These are phyloP conservation scores for Callimico goeldii DNA, from an alignment of 2,797 vertebrate genomes.

Conservation along the genomic window DNA sequence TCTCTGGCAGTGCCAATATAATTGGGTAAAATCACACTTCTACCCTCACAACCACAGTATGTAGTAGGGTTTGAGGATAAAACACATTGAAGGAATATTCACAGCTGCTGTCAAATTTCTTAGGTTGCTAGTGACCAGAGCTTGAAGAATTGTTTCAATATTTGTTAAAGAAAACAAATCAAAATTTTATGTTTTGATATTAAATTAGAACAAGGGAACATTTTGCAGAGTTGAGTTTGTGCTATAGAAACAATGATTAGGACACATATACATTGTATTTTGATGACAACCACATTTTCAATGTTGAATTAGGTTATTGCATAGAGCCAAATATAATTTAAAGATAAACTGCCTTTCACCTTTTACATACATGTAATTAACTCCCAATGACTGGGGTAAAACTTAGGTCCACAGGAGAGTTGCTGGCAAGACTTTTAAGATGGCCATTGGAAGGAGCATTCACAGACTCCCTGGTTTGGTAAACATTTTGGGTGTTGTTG, in stretches of 20 bases:
- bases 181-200: not conserved
- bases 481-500: not conserved
- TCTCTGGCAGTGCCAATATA: not conserved
- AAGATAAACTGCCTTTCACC: not conserved
- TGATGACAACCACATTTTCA: conserved; percentile 19
- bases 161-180: not conserved
- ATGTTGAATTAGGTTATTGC: not conserved
- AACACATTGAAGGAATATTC: not conserved
- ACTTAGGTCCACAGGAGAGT: not conserved
- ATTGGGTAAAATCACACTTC: not conserved
- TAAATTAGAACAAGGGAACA: not conserved
- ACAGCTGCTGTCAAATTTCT: not conserved
- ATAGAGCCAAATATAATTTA: conserved; percentile 17
- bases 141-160: not conserved
- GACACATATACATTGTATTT: not conserved
- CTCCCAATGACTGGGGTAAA: not conserved
- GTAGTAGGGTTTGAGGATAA: not conserved
- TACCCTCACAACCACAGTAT: not conserved
- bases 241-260: not conserved
- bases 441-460: not conserved
- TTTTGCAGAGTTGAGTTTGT: not conserved
- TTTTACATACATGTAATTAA: not conserved
- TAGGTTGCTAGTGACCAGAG: not conserved
- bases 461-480: not conserved
- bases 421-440: conserved; percentile 17